Base-by-base conservation (phyloP, 2,113 vertebrate genomes). In the Pseudonaja textilis region DNA sequence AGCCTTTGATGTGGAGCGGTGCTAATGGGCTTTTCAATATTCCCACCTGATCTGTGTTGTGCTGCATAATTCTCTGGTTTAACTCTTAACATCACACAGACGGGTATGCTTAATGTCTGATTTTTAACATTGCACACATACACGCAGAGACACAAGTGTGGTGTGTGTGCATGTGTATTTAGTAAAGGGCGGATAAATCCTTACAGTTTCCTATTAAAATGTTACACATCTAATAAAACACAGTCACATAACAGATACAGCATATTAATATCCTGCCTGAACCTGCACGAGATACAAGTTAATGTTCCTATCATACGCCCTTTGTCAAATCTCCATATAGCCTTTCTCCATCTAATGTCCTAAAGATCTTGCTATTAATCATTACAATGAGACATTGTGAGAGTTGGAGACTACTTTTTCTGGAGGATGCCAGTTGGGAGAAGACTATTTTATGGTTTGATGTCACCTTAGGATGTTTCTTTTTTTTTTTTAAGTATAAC, bases 171-270 rank as follows among this genome's bases (percentile, higher is more conserved):
- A 55, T n/a, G 12, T 54, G 29, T 85, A 16, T 59, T 56, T 45
- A n/a, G 52, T 39, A 47, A 85, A 74, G 18, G 20, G 14, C 4
- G 3, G 1, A 93, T 25, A 94, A 47, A 69, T 81, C 45, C n/a
- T 9, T n/a, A 93, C 0, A 0, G 69, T 59, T 94, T 88, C 91
- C 86, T 90, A 94, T 94, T 96, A 95, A 96, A 95, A 93, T 95
- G 96, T 96, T 96, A 97, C 94, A 88, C 95, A 93, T 93, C 89
- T 45, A 94, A 97, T 96, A 96, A 96, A 97, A 95, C 88, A 86
- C 91, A 89, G 0, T 0, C 89, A 61, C 26, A 94, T 91, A 91
- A 93, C 95, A 95, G 93, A 93, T 94, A 91, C 1, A 91, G 90
- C 93, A 93, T 95, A 74, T 95, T 96, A 95, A 96, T 96, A 95